phyloP scores from a whole-genome alignment of 2,113 vertebrate species.

The Mesoclemmys tuberculata region DNA sequence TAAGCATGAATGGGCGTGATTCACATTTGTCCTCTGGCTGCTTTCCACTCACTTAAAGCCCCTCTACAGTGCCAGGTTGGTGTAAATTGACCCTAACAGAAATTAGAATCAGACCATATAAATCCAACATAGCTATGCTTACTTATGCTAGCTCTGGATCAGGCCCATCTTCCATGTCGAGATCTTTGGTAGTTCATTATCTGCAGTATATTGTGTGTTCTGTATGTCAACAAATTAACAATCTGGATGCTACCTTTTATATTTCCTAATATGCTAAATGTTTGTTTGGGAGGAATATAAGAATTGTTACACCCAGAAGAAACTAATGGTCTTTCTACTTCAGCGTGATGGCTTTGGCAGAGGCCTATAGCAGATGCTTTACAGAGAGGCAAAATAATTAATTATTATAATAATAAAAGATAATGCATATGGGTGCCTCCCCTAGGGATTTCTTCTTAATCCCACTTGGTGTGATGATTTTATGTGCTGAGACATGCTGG shows the following conservation, averaged over 20 bases:
- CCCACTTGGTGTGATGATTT: conserved; percentile 7
- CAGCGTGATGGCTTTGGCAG: neutral
- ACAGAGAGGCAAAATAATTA: neutral
- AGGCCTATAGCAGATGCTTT: neutral
- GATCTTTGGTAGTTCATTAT: neutral
- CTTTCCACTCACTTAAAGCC: neutral
- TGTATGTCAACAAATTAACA: neutral
- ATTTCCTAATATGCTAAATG: neutral
- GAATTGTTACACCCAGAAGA: neutral
- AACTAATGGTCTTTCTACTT: neutral
- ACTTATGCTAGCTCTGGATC: neutral
- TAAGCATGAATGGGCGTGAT: neutral
- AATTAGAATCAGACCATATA: neutral
- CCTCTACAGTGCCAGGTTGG: neutral
- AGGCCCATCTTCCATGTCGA: neutral
- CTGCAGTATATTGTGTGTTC: neutral
- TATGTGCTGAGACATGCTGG: neutral
- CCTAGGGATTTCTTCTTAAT: conserved; percentile 13
- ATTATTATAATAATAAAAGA: neutral
- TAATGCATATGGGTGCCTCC: neutral
- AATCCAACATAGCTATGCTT: neutral
- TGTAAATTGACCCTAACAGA: neutral
- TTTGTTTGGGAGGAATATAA: neutral
- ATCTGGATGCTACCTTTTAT: neutral
- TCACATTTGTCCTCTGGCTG: neutral